Evolutionary conservation across 1,140 invertebrate genomes (phyloP).

Genomic region (Atta cephalotes): DNA sequence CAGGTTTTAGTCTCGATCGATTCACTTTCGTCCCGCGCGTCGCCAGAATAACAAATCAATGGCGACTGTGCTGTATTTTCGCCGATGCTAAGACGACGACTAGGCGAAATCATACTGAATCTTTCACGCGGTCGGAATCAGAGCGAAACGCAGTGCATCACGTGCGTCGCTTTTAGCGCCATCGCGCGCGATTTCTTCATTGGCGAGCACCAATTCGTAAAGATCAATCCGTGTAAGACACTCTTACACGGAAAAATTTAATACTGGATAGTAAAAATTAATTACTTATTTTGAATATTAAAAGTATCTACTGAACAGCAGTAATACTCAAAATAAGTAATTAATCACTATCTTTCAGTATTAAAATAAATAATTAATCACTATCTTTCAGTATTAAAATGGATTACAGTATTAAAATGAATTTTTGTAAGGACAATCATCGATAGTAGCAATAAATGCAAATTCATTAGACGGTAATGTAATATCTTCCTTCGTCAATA

Average conservation of each 20-base stretch:
- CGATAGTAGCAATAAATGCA: neutral
- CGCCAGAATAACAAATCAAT: constrained; percentile 65
- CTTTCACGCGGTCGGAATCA: constrained; percentile 65
- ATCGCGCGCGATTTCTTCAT: constrained; percentile 34
- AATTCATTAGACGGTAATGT: neutral
- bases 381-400: too few relatives aligned
- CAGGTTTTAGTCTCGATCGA: constrained; percentile 17
- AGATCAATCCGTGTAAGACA: neutral
- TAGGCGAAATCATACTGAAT: constrained; percentile 54
- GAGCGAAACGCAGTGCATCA: constrained; percentile 66
- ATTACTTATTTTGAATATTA: too few relatives aligned
- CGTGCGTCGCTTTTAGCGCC: constrained; percentile 25
- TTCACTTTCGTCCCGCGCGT: constrained; percentile 71
- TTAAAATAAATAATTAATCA: too few relatives aligned
- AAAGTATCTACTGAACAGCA: too few relatives aligned
- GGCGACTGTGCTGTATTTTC: constrained; percentile 32
- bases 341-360: too few relatives aligned
- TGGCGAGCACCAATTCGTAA: neutral
- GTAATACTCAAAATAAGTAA: too few relatives aligned
- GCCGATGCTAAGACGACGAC: constrained; percentile 26
- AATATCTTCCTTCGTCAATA: neutral
- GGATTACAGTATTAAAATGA: too few relatives aligned
- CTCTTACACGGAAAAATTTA: too few relatives aligned
- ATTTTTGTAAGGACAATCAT: too few relatives aligned
- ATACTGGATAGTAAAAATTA: too few relatives aligned